A percentile compares a stretch with the other conserved stretches of the same genome.
phyloP scores from a whole-genome alignment of 2,888 invertebrate genomes.

The Tiphia femorata region DNA sequence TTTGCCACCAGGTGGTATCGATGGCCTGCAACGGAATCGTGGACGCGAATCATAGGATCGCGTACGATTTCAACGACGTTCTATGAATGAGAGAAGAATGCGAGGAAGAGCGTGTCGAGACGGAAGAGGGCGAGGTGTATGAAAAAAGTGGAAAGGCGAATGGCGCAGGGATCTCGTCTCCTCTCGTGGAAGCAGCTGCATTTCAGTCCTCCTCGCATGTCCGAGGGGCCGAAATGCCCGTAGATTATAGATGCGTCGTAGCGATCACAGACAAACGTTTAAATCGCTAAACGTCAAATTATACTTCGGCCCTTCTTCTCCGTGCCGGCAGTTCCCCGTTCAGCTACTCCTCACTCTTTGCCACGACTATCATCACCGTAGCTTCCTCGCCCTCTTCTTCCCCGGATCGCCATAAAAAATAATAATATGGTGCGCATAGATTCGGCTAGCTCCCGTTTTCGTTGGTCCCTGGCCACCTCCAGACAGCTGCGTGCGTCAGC shows the following conservation, averaged over 20 bases:
- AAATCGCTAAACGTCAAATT: constrained; percentile 67
- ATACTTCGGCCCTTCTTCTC: constrained; percentile 48
- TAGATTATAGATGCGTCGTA: constrained; percentile 65
- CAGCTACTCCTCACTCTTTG: no score
- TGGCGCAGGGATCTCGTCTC: constrained; percentile 22
- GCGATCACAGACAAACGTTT: constrained; percentile 67
- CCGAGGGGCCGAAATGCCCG: constrained; percentile 43
- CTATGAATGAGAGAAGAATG: constrained; percentile 9
- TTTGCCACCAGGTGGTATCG: no score
- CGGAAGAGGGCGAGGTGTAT: neutral
- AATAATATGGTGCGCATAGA: constrained; percentile 60
- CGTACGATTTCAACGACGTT: no score
- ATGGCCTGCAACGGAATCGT: no score
- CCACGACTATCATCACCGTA: no score
- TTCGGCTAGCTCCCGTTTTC: constrained; percentile 46
- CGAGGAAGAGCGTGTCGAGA: neutral
- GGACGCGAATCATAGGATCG: constrained; percentile 17
- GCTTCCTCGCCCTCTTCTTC: neutral
- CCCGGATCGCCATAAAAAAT: constrained; percentile 58
- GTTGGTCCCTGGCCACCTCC: constrained; percentile 10
- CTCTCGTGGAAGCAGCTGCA: constrained; percentile 56
- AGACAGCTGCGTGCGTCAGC: neutral
- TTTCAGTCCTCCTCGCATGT: constrained; percentile 56
- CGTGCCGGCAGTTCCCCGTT: constrained; percentile 15
- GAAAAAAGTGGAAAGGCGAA: constrained; percentile 2